Conservation (phyloP, 1,140 invertebrate species). For the Paralvinella palmiformis region DNA sequence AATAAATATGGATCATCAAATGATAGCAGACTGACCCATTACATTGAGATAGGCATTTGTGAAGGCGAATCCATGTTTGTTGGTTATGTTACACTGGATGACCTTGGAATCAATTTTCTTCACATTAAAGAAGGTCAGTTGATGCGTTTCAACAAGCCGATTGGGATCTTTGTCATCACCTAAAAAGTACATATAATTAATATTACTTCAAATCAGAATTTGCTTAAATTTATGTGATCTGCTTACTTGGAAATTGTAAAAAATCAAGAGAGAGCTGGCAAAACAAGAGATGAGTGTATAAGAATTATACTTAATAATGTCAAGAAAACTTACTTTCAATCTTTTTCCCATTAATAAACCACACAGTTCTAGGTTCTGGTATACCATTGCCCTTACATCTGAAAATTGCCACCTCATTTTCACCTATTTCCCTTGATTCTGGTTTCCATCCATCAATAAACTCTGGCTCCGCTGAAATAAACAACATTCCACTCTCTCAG, state of each 20-base stretch:
- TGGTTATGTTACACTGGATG: constrained; percentile 97
- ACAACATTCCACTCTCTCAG: too few relatives aligned
- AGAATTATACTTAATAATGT: too few relatives aligned
- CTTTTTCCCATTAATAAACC: constrained; percentile 94
- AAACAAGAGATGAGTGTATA: too few relatives aligned
- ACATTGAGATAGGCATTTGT: constrained; percentile 98
- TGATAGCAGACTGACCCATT: too few relatives aligned
- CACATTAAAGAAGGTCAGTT: constrained; percentile 75
- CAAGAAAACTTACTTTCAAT: constrained; percentile 60
- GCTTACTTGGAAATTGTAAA: too few relatives aligned
- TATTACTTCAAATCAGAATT: too few relatives aligned
- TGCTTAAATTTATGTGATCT: too few relatives aligned
- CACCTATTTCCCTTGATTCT: constrained; percentile 66
- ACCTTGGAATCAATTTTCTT: constrained; percentile 90
- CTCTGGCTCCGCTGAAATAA: constrained; percentile 76
- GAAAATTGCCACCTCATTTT: constrained; percentile 83
- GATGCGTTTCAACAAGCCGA: constrained; percentile 59
- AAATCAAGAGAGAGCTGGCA: too few relatives aligned
- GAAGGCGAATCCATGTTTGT: constrained; percentile 93
- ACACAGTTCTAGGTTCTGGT: constrained; percentile 79
- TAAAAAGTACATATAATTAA: too few relatives aligned
- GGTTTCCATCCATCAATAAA: constrained; percentile 85
- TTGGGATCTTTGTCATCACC: constrained; percentile 36
- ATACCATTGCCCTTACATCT: constrained; percentile 79
- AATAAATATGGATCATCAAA: too few relatives aligned